A percentile compares a stretch with the other conserved stretches of the same genome.
Conservation (phyloP, 1,140 invertebrate species). For the Eulimnadia texana region DNA sequence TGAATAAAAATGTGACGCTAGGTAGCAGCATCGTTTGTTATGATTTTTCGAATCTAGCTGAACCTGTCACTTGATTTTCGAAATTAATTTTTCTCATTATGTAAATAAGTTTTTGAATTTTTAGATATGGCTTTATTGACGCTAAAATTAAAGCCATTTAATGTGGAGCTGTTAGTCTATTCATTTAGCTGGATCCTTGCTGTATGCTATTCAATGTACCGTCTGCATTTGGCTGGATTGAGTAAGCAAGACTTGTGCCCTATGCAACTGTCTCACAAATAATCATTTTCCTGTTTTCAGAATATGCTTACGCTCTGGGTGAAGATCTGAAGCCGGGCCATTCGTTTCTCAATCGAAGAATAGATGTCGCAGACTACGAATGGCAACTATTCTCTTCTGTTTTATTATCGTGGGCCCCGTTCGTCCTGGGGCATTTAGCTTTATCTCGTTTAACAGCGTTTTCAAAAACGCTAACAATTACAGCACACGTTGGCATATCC, state of each 20-base stretch:
- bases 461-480: background rate
- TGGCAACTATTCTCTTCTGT: constrained; percentile 35
- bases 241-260: too few relatives aligned
- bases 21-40: too few relatives aligned
- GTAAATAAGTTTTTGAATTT: too few relatives aligned
- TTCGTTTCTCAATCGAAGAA: constrained; percentile 26
- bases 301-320: constrained; percentile 16
- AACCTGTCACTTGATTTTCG: too few relatives aligned
- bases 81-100: too few relatives aligned
- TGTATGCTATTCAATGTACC: constrained; percentile 10
- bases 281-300: background rate
- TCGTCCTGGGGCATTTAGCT: constrained; percentile 30
- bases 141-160: background rate
- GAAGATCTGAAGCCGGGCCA: constrained; percentile 19
- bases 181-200: constrained; percentile 3
- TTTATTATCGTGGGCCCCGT: constrained; percentile 28
- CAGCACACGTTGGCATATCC: background rate
- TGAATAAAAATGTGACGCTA: too few relatives aligned
- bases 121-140: background rate
- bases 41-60: too few relatives aligned
- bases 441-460: constrained; percentile 22
- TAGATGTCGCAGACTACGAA: constrained; percentile 37
- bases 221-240: constrained; percentile 11
- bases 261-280: constrained; percentile 1
- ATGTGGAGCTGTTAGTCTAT: too few relatives aligned